Base-by-base conservation (phyloP, 2,113 vertebrate genomes). In the Channa argus region DNA sequence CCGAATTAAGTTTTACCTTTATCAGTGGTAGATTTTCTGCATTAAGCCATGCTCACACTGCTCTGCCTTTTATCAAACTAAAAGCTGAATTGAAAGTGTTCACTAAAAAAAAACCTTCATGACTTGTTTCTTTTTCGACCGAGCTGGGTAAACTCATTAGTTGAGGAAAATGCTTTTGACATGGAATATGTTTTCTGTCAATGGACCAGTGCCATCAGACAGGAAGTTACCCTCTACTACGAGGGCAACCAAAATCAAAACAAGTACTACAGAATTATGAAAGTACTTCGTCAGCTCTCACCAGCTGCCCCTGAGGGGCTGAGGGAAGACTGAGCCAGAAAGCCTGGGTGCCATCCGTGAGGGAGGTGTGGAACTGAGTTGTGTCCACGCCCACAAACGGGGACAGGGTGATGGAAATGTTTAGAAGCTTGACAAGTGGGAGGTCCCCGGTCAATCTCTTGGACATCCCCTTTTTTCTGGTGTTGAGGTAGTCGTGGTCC, bases 391-490 rank as follows among this genome's bases (percentile, higher is more conserved):
- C 91, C 71, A 92, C 65, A 64, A 96, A 96, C 0, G 96, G 95
- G 65, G 96, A 96, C 79, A 97, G 81, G 0, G 96, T 95, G 88
- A 97, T 87, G 92, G 94, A 95, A 91, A 96, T 94, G 90, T 92
- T 95, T 81, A 96, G 89, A 50, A 96, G 93, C 54, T 91, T 90
- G 63, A 95, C 71, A 76, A 88, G 75, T 2, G 89, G 79, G 24
- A 93, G 91, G 87, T 94, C 94, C 91, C 92, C 92, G 90, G 74
- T 86, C 13, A 59, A 90, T 86, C 92, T 93, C 14, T 60, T 81
- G 60, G 84, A 87, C 60, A 70, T 89, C 84, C 89, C 87, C 84
- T 65, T 93, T 82, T 86, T 95, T 93, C 96, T 96, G 93, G 6
- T 53, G 59, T 85, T 52, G 45, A 91, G 56, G 89, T 86, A 83